A percentile compares a stretch with the other conserved stretches of the same genome.
Evolutionary conservation across 2,797 vertebrate species (phyloP).

Genomic region (Cynodonichthys magdalenae): DNA sequence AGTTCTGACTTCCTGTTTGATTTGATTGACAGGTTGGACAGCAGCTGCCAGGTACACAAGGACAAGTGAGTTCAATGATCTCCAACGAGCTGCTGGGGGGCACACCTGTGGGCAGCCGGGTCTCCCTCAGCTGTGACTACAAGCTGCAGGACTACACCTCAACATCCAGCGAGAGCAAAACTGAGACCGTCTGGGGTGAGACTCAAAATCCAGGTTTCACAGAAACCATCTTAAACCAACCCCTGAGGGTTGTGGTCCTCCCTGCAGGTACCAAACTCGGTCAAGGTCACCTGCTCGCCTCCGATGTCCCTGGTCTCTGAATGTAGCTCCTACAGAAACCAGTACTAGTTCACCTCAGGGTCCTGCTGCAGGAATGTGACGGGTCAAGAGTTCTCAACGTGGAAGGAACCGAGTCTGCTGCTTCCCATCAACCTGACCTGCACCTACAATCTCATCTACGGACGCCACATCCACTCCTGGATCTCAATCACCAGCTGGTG

Average conservation of each 20-base stretch:
- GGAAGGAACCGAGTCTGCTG: not conserved
- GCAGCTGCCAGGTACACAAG: no score
- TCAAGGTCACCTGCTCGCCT: constrained; percentile 2
- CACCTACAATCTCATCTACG: not conserved
- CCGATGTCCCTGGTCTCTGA: not conserved
- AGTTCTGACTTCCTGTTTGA: no score
- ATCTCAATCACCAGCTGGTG: constrained; percentile 18
- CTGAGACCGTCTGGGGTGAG: constrained; percentile 13
- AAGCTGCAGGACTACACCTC: constrained; percentile 27
- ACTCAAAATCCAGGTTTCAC: not conserved
- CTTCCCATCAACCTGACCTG: constrained; percentile 29
- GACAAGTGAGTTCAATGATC: no score
- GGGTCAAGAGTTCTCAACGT: not conserved
- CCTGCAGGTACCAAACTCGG: constrained; percentile 12
- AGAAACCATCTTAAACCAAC: not conserved
- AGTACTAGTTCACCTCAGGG: fast-evolving
- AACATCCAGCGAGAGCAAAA: not conserved
- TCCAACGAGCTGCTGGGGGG: constrained; percentile 12
- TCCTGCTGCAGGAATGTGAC: constrained; percentile 28
- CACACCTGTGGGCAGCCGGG: not conserved
- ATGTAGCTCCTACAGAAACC: not conserved
- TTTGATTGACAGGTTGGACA: no score
- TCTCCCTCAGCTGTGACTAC: constrained; percentile 22
- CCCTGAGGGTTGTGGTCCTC: not conserved
- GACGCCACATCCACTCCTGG: not conserved